Evolutionary conservation across 1,140 invertebrate species (phyloP).

Genomic region (Arion vulgaris): DNA sequence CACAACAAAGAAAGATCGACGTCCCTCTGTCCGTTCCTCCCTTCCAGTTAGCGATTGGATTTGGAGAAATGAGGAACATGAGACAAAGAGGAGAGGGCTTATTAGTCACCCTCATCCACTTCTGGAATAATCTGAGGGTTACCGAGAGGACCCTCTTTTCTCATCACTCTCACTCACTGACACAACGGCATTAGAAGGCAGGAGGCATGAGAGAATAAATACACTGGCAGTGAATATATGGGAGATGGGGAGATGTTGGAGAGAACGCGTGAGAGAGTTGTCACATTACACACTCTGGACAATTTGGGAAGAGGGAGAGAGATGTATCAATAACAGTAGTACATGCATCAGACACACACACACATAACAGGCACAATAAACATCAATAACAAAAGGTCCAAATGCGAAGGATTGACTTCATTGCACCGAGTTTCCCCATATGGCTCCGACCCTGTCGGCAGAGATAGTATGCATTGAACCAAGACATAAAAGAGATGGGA

Average conservation of each 20-base stretch:
- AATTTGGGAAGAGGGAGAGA: no score
- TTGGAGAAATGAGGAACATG: neutral
- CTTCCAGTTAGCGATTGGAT: neutral
- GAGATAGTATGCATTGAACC: no score
- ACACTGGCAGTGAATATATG: neutral
- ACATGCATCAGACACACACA: no score
- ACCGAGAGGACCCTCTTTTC: neutral
- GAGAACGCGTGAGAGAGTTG: neutral
- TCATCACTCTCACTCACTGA: neutral
- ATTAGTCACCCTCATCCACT: conserved; percentile 5
- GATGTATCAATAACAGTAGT: no score
- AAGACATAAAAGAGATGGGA: no score
- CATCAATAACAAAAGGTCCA: no score
- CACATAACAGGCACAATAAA: no score
- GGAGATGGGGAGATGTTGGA: neutral
- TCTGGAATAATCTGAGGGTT: conserved; percentile 3
- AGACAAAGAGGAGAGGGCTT: conserved; percentile 11
- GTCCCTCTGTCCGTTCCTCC: neutral
- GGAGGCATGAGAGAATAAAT: neutral
- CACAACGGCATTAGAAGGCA: neutral
- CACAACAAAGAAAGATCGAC: neutral
- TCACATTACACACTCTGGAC: no score
- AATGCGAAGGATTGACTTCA: no score
- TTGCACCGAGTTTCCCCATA: no score
- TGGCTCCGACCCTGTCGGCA: no score